Base-by-base conservation (phyloP, 2,888 invertebrate genomes). In the Druceiella hillmani region DNA sequence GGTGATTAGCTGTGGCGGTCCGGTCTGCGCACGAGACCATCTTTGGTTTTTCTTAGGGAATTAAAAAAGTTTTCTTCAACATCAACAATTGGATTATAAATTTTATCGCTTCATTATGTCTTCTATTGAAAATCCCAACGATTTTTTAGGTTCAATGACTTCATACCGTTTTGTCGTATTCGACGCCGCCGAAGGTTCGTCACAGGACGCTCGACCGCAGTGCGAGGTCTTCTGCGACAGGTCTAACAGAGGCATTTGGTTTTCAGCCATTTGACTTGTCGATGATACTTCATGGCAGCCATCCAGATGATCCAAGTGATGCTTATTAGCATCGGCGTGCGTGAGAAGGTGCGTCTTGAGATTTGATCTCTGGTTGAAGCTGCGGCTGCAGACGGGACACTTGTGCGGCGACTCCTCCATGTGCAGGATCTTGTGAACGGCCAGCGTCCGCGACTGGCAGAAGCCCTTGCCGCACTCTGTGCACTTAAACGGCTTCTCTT, bases 401-500 rank as follows among this genome's bases (percentile, higher is more conserved):
- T 92, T 92, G 63, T 92, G 92, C 0, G 92, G 90, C 3, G 90
- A 89, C 62, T 93, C 91, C 64, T 93, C 91, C 79, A 89, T 78
- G 59, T 94, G 94, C 17, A 93, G 79, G 47, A 93, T 90, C 63
- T 88, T 89, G 70, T 98, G 98, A 2, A 95, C 95, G 2, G 95
- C 93, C 49, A 98, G 70, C 0, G 98, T 98, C 33, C 98, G 76
- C 13, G 92, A 90, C 60, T 98, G 98, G 61, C 98, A 99, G 67
- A 99, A 98, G 3, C 98, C 98, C 67, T 98, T 98, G 28, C 94
- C 94, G 62, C 98, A 98, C 53, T 94, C 89, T 3, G 78, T 80
- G 64, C 98, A 99, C 59, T 94, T 97, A 71, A 97, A 98, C 0
- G 98, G 98, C 62, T 98, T 98, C 66, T 97, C 94, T 60, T 97